A percentile compares a stretch with the other conserved stretches of the same genome.
phyloP scores from a whole-genome alignment of 1,140 invertebrate species.

The Lordiphosa clarofinis region DNA sequence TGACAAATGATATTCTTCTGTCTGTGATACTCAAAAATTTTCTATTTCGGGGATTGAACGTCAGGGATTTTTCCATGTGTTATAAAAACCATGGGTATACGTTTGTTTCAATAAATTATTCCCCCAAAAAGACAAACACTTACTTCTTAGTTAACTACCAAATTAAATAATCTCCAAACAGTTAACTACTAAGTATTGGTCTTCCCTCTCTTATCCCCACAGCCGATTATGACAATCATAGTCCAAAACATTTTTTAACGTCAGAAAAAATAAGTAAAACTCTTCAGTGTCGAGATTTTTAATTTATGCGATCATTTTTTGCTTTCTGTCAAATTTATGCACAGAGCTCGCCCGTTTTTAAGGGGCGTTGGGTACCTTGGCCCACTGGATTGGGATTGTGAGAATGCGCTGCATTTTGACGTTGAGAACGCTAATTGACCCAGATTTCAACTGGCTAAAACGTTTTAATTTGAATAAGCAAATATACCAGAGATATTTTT shows the following conservation, averaged over 20 bases:
- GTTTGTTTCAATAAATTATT: no score
- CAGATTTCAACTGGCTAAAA: conserved; percentile 57
- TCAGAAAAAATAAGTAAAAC: conserved; percentile 23
- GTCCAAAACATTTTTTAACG: conserved; percentile 30
- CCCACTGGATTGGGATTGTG: not conserved
- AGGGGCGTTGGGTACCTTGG: not conserved
- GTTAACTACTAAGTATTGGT: conserved; percentile 29
- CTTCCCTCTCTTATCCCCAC: conserved; percentile 2
- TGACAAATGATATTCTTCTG: no score
- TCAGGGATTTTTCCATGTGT: no score
- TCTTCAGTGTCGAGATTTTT: conserved; percentile 18
- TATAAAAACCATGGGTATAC: no score
- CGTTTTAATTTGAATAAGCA: conserved; percentile 66
- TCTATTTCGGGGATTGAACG: no score
- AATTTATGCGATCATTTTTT: conserved; percentile 31
- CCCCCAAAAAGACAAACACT: not conserved
- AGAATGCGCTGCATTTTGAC: conserved; percentile 28
- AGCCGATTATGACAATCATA: conserved; percentile 44
- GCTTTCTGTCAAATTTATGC: conserved; percentile 42
- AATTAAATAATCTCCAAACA: conserved; percentile 36
- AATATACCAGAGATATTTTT: conserved; percentile 35
- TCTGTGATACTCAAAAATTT: no score
- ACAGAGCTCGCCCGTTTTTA: conserved; percentile 14
- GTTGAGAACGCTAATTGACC: conserved; percentile 66
- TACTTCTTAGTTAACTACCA: conserved; percentile 32